phyloP scores from a whole-genome alignment of 2,888 invertebrate genomes.

The Anaspis maculata region DNA sequence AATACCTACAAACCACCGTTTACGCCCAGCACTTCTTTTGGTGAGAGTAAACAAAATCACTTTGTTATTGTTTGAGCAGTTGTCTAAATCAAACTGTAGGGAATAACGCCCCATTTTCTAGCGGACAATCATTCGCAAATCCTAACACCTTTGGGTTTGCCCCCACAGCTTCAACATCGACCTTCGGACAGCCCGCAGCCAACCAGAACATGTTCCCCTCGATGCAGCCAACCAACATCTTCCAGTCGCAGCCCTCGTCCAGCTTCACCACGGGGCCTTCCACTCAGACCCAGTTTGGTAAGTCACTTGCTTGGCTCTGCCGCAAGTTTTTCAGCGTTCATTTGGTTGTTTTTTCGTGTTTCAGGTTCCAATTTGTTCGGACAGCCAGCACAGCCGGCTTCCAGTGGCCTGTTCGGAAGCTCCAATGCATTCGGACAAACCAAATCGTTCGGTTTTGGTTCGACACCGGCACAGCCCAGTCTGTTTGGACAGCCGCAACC shows the following conservation, averaged over 20 bases:
- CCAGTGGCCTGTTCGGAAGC: constrained; percentile 56
- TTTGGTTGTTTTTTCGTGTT: constrained; percentile 7
- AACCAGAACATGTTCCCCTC: constrained; percentile 46
- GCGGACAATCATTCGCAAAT: neutral
- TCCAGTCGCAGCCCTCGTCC: constrained; percentile 55
- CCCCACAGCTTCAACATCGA: constrained; percentile 45
- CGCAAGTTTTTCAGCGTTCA: neutral
- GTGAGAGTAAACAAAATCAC: too few relatives aligned
- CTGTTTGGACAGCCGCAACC: constrained; percentile 48
- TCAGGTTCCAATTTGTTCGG: constrained; percentile 34
- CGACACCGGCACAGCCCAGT: constrained; percentile 25
- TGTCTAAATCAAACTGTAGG: too few relatives aligned
- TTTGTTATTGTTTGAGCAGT: too few relatives aligned
- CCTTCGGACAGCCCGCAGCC: constrained; percentile 57
- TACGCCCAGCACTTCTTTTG: too few relatives aligned
- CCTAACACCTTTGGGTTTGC: neutral
- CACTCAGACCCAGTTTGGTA: constrained; percentile 34
- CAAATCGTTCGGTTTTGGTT: constrained; percentile 52
- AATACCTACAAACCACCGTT: too few relatives aligned
- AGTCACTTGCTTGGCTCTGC: neutral
- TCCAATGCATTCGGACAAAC: constrained; percentile 48
- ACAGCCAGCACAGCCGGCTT: constrained; percentile 35
- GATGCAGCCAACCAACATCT: constrained; percentile 49
- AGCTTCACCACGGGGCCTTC: constrained; percentile 58
- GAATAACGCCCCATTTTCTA: too few relatives aligned